A percentile compares a stretch with the other conserved stretches of the same genome.
These are phyloP conservation scores for Agrotis segetum DNA, from an alignment of 2,888 invertebrate genomes.

Conservation along the genomic window DNA sequence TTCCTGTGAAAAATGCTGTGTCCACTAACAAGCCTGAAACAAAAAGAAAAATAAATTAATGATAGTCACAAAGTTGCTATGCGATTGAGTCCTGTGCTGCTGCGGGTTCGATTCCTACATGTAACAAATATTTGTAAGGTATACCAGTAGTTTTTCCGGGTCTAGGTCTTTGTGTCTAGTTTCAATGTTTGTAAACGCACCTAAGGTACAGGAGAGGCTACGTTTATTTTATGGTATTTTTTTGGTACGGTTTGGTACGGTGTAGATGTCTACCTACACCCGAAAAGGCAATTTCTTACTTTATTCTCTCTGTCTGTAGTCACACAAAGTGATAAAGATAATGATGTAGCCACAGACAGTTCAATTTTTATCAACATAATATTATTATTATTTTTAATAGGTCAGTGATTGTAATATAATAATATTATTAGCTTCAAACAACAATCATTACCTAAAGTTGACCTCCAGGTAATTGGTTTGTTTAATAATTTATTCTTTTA, in stretches of 20 bases:
- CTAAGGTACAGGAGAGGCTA: too few species aligned
- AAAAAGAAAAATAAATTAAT: conserved; percentile 8
- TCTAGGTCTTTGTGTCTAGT: too few species aligned
- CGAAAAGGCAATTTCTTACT: too few species aligned
- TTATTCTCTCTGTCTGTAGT: not conserved
- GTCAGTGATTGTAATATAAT: conserved; percentile 17
- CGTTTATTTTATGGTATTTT: too few species aligned
- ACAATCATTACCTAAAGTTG: not conserved
- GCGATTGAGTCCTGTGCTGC: too few species aligned
- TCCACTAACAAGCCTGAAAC: conserved; percentile 89
- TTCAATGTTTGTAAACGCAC: too few species aligned
- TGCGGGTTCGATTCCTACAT: too few species aligned
- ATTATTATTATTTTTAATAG: not conserved
- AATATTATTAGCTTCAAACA: conserved; percentile 5
- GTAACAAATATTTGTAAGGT: too few species aligned
- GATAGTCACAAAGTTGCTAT: not conserved
- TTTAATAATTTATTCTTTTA: not conserved
- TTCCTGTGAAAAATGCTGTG: conserved; percentile 92
- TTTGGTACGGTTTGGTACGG: too few species aligned
- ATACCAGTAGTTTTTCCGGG: too few species aligned
- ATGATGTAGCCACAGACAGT: not conserved
- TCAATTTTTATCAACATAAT: not conserved
- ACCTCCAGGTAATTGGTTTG: not conserved
- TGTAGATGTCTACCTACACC: too few species aligned
- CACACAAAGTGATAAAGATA: not conserved